Percentiles rank a stretch among this genome's conserved stretches.
phyloP scores from a whole-genome alignment of 2,113 vertebrate genomes.

The Vicugna pacos region DNA sequence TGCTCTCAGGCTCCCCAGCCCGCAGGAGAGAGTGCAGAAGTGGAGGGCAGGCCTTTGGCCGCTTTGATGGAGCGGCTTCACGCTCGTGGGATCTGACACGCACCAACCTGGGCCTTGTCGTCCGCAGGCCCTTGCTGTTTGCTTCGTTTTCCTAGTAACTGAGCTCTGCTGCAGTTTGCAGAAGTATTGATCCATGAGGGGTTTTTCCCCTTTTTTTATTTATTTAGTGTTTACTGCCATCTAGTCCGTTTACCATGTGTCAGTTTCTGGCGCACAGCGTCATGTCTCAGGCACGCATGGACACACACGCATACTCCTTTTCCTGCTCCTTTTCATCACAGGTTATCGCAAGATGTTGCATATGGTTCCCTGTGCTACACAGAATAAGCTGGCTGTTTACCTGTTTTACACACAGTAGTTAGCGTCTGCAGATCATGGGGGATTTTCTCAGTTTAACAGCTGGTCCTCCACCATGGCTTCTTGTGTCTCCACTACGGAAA shows the following conservation, averaged over 20 bases:
- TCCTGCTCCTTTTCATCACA: no score
- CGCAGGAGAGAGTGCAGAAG: not conserved
- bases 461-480: not conserved
- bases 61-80: not conserved
- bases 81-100: not conserved
- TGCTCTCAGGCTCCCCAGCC: not conserved
- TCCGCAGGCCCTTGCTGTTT: not conserved
- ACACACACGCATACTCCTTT: no score
- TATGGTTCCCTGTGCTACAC: no score
- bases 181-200: not conserved
- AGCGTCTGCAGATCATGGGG: not conserved
- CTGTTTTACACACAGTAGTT: no score
- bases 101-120: not conserved
- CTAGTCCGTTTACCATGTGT: no score
- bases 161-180: not conserved
- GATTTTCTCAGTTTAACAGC: not conserved
- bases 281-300: no score
- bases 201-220: no score
- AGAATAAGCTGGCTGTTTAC: no score
- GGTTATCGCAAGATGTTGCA: no score
- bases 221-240: no score
- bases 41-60: not conserved
- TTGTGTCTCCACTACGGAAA: not conserved
- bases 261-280: no score
- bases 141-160: not conserved